phyloP scores from a whole-genome alignment of 2,888 invertebrate genomes.

The Lottia gigantea region DNA sequence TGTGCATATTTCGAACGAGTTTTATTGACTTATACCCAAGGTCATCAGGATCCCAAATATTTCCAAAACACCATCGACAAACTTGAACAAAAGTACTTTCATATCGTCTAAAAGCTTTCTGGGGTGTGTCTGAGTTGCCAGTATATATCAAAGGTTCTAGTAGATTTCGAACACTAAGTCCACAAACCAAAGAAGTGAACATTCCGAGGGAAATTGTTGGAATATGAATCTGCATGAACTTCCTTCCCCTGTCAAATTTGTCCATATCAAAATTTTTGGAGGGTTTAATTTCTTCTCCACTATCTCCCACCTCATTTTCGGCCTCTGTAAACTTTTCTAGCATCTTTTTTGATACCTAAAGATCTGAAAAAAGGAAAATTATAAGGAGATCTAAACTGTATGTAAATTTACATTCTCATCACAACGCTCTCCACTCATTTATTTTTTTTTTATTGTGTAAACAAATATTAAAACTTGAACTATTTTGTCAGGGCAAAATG shows the following conservation, averaged over 20 bases:
- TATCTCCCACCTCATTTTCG: conserved; percentile 20
- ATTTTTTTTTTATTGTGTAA: too few species aligned
- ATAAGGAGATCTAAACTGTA: too few species aligned
- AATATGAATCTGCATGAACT: conserved; percentile 78
- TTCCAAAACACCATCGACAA: conserved; percentile 81
- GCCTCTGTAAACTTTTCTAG: not conserved
- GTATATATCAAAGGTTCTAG: conserved; percentile 79
- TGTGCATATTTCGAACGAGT: conserved; percentile 70
- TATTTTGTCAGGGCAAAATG: too few species aligned
- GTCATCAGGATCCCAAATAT: conserved; percentile 74
- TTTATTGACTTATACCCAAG: conserved; percentile 69
- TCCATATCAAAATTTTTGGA: conserved; percentile 70
- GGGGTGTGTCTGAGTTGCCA: conserved; percentile 76
- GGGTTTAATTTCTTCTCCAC: conserved; percentile 18
- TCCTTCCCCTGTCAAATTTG: conserved; percentile 74
- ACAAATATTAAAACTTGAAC: too few species aligned
- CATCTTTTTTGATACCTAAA: not conserved
- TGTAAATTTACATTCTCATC: too few species aligned
- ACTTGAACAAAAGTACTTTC: conserved; percentile 83
- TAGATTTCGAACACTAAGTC: conserved; percentile 82
- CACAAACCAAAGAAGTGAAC: conserved; percentile 80
- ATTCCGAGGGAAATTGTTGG: conserved; percentile 80
- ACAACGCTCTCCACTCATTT: too few species aligned
- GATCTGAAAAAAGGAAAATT: too few species aligned
- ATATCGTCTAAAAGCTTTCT: conserved; percentile 81